Evolutionary conservation across 2,888 invertebrate species (phyloP).

Genomic region (Trisateles emortualis): DNA sequence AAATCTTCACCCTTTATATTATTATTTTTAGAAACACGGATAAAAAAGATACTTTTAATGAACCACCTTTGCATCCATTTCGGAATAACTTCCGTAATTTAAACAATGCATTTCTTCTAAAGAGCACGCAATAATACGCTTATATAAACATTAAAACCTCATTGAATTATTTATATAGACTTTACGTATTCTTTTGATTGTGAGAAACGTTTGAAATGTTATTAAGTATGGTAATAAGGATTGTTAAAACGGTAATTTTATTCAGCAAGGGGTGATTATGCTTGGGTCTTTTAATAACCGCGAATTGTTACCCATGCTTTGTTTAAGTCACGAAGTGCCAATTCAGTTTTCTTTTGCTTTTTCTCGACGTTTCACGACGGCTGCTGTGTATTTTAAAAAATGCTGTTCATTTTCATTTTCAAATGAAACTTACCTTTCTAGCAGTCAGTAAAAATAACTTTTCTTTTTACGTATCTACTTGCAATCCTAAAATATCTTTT

Average conservation of each 20-base stretch:
- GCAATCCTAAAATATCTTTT: too few relatives aligned
- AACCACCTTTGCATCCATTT: neutral
- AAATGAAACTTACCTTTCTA: too few relatives aligned
- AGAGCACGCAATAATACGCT: conserved; percentile 12
- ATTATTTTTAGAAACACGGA: too few relatives aligned
- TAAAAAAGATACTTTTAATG: too few relatives aligned
- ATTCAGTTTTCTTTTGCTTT: conserved; percentile 32
- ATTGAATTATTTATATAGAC: conserved; percentile 38
- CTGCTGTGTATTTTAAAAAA: conserved; percentile 3
- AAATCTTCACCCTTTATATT: too few relatives aligned
- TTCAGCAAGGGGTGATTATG: conserved; percentile 54
- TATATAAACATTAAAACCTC: conserved; percentile 30
- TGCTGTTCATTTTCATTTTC: conserved; percentile 1
- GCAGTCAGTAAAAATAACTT: too few relatives aligned
- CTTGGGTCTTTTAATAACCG: conserved; percentile 42
- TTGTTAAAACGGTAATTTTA: conserved; percentile 60
- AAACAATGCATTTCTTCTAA: conserved; percentile 9
- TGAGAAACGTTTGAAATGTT: conserved; percentile 45
- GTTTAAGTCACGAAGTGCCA: conserved; percentile 41
- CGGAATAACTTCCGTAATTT: neutral
- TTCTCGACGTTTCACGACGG: conserved; percentile 1
- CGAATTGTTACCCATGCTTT: conserved; percentile 43
- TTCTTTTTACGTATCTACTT: too few relatives aligned
- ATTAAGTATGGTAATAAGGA: conserved; percentile 55
- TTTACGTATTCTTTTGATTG: conserved; percentile 33